Conservation (phyloP, 2,797 vertebrate genomes). For the Typhlichthys subterraneus region DNA sequence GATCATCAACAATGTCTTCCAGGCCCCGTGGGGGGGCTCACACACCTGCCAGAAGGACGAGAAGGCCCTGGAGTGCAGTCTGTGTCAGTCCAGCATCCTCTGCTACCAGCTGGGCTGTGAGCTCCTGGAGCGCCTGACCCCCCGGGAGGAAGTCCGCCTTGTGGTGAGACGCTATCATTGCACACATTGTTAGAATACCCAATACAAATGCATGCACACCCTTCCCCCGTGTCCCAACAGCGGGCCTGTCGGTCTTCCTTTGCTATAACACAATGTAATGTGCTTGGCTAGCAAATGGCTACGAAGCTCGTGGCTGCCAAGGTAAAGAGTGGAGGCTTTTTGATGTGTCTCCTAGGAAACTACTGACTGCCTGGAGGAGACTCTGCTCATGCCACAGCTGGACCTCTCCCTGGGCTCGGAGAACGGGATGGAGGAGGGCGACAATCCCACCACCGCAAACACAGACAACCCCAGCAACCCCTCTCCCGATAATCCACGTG, state of each 20-base stretch:
- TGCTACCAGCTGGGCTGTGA: constrained; percentile 98
- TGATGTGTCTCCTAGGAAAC: constrained; percentile 82
- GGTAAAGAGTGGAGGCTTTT: background rate
- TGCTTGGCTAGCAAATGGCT: background rate
- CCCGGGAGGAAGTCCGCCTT: constrained; percentile 92
- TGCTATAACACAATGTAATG: constrained; percentile 6
- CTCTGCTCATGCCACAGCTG: constrained; percentile 84
- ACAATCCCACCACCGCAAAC: constrained; percentile 71
- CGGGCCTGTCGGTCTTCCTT: background rate
- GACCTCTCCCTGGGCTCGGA: constrained; percentile 85
- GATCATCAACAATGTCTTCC: constrained; percentile 98
- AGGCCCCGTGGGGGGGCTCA: constrained; percentile 97
- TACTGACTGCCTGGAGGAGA: constrained; percentile 94
- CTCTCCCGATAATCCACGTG: constrained; percentile 82
- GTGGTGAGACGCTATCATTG: constrained; percentile 83
- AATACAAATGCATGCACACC: background rate
- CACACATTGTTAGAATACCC: constrained; percentile 10
- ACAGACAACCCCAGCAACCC: constrained; percentile 85
- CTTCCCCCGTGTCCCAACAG: no score
- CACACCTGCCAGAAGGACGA: constrained; percentile 98
- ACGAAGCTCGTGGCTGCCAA: background rate
- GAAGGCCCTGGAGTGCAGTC: constrained; percentile 91
- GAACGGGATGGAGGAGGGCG: constrained; percentile 81
- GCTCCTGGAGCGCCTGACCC: constrained; percentile 92
- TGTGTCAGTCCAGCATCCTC: constrained; percentile 98